Percentiles rank a stretch among this genome's conserved stretches.
phyloP scores from a whole-genome alignment of 2,797 vertebrate genomes.

The Triplophysa yarkandensis region DNA sequence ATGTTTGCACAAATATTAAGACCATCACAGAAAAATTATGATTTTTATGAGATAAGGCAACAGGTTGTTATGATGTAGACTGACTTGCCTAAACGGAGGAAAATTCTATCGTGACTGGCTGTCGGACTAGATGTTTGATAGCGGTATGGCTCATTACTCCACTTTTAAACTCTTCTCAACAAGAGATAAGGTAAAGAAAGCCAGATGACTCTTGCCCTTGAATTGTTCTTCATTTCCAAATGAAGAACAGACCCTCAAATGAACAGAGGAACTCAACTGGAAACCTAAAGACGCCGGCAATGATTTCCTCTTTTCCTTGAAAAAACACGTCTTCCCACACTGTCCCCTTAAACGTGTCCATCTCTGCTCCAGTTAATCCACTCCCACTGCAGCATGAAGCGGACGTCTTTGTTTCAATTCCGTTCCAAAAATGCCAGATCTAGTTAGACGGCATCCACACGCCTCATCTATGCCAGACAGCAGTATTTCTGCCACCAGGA shows the following conservation, averaged over 20 bases:
- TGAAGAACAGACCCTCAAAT: slow-evolving; percentile 10
- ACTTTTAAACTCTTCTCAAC: slow-evolving; percentile 20
- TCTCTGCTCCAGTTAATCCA: slow-evolving; percentile 10
- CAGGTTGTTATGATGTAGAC: background rate
- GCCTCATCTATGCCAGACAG: slow-evolving; percentile 68
- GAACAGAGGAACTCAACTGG: background rate
- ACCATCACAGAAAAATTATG: slow-evolving; percentile 7
- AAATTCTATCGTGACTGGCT: background rate
- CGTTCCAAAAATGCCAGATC: slow-evolving; percentile 5
- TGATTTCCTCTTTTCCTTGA: slow-evolving; percentile 32
- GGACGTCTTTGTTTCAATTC: background rate
- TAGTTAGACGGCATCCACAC: slow-evolving; percentile 7
- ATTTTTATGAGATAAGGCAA: slow-evolving; percentile 3
- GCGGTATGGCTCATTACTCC: background rate
- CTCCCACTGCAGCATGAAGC: background rate
- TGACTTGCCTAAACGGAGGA: background rate
- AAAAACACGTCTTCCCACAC: background rate
- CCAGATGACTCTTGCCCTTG: slow-evolving; percentile 3
- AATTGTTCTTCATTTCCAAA: slow-evolving; percentile 29
- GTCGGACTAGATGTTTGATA: slow-evolving; percentile 9
- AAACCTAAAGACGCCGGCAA: background rate
- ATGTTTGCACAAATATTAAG: slow-evolving; percentile 23
- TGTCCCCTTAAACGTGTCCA: slow-evolving; percentile 22
- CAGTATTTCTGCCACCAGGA: slow-evolving; percentile 85
- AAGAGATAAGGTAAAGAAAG: slow-evolving; percentile 34